Evolutionary conservation across 2,888 invertebrate genomes (phyloP).

Genomic region (Ectemnius continuus): DNA sequence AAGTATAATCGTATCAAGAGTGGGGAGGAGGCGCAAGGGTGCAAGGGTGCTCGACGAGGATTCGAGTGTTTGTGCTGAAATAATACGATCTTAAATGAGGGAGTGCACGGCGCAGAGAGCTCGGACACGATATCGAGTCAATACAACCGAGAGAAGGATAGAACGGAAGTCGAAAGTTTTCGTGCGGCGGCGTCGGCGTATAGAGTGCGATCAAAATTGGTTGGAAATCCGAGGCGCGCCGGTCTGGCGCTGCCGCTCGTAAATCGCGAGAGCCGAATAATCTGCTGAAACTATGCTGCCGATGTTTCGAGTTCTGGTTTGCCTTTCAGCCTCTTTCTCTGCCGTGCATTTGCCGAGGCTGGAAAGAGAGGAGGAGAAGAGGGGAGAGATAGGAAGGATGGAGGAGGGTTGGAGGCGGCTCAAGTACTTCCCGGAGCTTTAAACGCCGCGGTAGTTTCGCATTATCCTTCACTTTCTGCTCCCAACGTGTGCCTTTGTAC

Average conservation of each 20-base stretch:
- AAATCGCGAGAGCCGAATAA: conserved; percentile 46
- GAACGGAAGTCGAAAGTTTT: background rate
- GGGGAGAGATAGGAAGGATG: too few species aligned
- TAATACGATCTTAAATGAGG: too few species aligned
- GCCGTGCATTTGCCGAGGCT: background rate
- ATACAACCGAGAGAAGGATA: background rate
- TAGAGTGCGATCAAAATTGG: conserved; percentile 32
- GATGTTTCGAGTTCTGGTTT: conserved; percentile 11
- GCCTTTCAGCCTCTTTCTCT: conserved; percentile 7
- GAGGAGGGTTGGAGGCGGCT: too few species aligned
- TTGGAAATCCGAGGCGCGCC: conserved; percentile 34
- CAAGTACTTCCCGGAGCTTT: too few species aligned
- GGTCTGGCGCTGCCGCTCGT: conserved; percentile 21
- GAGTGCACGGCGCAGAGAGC: too few species aligned
- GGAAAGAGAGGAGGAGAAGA: too few species aligned
- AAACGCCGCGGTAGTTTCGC: too few species aligned
- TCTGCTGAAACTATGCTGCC: conserved; percentile 38
- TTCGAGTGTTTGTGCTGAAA: too few species aligned
- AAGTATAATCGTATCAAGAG: background rate
- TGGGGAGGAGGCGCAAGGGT: background rate
- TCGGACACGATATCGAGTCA: background rate
- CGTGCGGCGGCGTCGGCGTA: background rate
- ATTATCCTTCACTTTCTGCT: conserved; percentile 11
- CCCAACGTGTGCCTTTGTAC: conserved; percentile 6
- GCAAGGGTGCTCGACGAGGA: too few species aligned